phyloP scores from a whole-genome alignment of 92 coral and sea anemone species.

The Bergia puertoricense region DNA sequence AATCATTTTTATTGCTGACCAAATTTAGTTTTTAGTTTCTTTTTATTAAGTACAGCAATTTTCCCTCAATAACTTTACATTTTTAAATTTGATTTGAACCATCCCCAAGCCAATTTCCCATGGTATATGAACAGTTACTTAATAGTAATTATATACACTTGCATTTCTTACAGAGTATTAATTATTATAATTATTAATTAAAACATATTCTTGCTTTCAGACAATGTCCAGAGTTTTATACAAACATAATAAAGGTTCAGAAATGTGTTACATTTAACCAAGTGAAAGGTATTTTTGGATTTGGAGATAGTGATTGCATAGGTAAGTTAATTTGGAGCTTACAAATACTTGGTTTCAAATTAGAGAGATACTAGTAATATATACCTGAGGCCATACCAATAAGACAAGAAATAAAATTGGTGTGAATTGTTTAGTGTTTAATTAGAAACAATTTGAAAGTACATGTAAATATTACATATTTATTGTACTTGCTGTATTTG shows the following conservation, averaged over 20 bases:
- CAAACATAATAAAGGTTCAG: constrained; percentile 87
- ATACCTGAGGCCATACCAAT: no score
- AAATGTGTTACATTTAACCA: constrained; percentile 96
- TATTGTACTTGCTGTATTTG: background rate
- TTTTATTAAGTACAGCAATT: background rate
- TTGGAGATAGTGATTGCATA: constrained; percentile 92
- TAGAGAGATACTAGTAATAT: no score
- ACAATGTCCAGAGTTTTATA: constrained; percentile 90
- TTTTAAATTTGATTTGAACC: background rate
- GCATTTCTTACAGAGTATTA: background rate
- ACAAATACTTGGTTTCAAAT: background rate
- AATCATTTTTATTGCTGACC: no score
- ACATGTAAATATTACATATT: no score
- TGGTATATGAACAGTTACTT: background rate
- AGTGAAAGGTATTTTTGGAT: constrained; percentile 96
- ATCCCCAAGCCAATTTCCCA: background rate
- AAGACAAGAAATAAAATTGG: no score
- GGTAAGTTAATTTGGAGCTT: constrained; percentile 59
- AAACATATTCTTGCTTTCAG: constrained; percentile 50
- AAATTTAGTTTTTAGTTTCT: background rate
- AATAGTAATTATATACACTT: no score
- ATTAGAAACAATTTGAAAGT: no score
- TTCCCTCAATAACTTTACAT: no score
- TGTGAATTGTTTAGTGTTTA: no score
- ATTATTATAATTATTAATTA: background rate